Evolutionary conservation across 2,797 vertebrate genomes (phyloP).

Genomic region (Ctenopoma multispine): DNA sequence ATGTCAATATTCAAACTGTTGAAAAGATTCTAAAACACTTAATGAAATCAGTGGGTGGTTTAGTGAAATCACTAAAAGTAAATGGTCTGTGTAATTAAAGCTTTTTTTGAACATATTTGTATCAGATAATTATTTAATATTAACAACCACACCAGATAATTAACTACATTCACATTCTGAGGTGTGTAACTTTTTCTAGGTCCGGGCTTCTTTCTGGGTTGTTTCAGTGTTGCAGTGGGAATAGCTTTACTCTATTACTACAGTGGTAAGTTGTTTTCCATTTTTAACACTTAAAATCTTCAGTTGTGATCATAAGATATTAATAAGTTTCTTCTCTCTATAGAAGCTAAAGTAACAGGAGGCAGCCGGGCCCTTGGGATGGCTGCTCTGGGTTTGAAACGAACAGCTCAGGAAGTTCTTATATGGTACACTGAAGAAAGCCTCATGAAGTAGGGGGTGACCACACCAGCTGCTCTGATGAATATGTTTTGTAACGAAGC

Average conservation of each 20-base stretch:
- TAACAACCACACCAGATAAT: background rate
- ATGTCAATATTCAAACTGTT: background rate
- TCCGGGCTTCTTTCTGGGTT: slow-evolving; percentile 84
- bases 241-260: slow-evolving; percentile 85
- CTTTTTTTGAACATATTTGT: background rate
- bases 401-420: slow-evolving; percentile 82
- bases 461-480: slow-evolving; percentile 2
- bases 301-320: background rate
- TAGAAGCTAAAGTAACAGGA: slow-evolving; percentile 78
- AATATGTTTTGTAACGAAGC: slow-evolving; percentile 48
- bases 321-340: slow-evolving; percentile 24
- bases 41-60: background rate
- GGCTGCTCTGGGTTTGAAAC: slow-evolving; percentile 82
- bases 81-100: background rate
- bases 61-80: background rate
- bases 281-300: background rate
- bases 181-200: slow-evolving; percentile 60
- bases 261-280: slow-evolving; percentile 73
- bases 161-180: background rate
- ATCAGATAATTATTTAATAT: background rate
- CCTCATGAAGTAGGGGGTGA: slow-evolving; percentile 60
- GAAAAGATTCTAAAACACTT: background rate
- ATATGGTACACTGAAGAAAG: slow-evolving; percentile 84
- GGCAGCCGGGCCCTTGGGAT: slow-evolving; percentile 81
- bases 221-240: slow-evolving; percentile 82